Percentiles rank a stretch among this genome's conserved stretches.
Evolutionary conservation across 2,797 vertebrate species (phyloP).

Genomic region (Scolopax rusticola): DNA sequence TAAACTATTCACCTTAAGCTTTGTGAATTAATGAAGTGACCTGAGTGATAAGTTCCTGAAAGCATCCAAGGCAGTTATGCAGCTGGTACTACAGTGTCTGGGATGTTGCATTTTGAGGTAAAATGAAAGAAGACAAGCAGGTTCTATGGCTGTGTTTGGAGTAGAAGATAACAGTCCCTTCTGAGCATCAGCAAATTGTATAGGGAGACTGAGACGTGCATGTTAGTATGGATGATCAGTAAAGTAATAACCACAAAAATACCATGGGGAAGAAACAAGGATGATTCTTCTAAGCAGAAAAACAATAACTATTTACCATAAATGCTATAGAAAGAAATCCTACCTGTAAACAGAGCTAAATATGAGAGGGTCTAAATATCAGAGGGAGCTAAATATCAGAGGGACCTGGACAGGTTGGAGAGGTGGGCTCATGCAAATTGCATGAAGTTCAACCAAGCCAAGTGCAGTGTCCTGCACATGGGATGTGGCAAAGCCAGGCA

Average conservation of each 20-base stretch:
- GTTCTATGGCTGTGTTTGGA: not conserved
- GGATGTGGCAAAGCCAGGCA: too few species aligned
- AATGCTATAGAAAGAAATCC: not conserved
- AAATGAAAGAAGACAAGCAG: not conserved
- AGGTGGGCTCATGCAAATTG: too few species aligned
- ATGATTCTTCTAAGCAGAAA: not conserved
- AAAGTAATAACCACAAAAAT: not conserved
- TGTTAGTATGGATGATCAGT: too few species aligned
- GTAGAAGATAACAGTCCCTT: not conserved
- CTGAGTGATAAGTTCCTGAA: not conserved
- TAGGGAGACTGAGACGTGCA: fast-evolving
- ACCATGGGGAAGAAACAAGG: not conserved
- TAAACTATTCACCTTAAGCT: not conserved
- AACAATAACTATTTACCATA: not conserved
- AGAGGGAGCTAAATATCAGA: too few species aligned
- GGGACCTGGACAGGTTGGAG: too few species aligned
- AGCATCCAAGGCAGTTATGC: not conserved
- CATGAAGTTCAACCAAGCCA: too few species aligned
- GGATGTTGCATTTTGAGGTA: not conserved
- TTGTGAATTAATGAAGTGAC: not conserved
- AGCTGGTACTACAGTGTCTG: not conserved
- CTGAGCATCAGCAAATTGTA: fast-evolving
- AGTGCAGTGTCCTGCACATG: too few species aligned
- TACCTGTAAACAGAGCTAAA: not conserved
- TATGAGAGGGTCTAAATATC: too few species aligned